A percentile compares a stretch with the other conserved stretches of the same genome.
Conservation (phyloP, 2,888 invertebrate species). For the Drosophila melanocephala region DNA sequence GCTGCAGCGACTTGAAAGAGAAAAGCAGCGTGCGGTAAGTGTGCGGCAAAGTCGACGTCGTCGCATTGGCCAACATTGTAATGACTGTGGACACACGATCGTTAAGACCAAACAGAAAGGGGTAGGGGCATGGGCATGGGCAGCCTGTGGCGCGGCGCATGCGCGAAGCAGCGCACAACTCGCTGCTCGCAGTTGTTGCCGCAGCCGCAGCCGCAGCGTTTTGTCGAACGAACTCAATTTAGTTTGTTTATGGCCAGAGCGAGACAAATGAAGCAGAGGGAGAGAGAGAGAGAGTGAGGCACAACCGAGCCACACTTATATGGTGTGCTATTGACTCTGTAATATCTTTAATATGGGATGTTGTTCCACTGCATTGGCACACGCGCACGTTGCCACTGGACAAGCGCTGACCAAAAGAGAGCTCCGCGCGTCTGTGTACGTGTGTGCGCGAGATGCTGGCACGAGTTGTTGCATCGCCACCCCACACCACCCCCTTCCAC, state of each 20-base stretch:
- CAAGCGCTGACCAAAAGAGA: slow-evolving; percentile 58
- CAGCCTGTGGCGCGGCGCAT: slow-evolving; percentile 71
- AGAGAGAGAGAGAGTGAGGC: slow-evolving; percentile 6
- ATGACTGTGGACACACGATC: slow-evolving; percentile 84
- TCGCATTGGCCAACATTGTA: slow-evolving; percentile 83
- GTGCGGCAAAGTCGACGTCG: slow-evolving; percentile 57
- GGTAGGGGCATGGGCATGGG: slow-evolving; percentile 31
- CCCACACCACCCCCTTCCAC: slow-evolving; percentile 19
- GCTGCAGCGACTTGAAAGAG: slow-evolving; percentile 60
- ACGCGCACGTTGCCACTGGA: slow-evolving; percentile 84
- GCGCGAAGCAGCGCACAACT: slow-evolving; percentile 50
- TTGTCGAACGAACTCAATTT: slow-evolving; percentile 82
- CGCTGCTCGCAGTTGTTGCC: slow-evolving; percentile 14
- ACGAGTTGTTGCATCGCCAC: slow-evolving; percentile 46
- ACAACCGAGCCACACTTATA: slow-evolving; percentile 65
- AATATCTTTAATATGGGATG: slow-evolving; percentile 83
- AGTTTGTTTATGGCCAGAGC: slow-evolving; percentile 71
- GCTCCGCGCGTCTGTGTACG: slow-evolving; percentile 19
- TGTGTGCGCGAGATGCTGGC: slow-evolving; percentile 51
- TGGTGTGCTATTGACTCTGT: slow-evolving; percentile 82
- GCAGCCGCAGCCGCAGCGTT: slow-evolving; percentile 57
- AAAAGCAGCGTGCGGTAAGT: slow-evolving; percentile 82
- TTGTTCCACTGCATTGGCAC: slow-evolving; percentile 85
- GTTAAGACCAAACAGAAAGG: slow-evolving; percentile 72
- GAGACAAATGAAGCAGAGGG: slow-evolving; percentile 13